Conservation (phyloP, 92 coral and sea anemone genomes). For the Montipora capitata region DNA sequence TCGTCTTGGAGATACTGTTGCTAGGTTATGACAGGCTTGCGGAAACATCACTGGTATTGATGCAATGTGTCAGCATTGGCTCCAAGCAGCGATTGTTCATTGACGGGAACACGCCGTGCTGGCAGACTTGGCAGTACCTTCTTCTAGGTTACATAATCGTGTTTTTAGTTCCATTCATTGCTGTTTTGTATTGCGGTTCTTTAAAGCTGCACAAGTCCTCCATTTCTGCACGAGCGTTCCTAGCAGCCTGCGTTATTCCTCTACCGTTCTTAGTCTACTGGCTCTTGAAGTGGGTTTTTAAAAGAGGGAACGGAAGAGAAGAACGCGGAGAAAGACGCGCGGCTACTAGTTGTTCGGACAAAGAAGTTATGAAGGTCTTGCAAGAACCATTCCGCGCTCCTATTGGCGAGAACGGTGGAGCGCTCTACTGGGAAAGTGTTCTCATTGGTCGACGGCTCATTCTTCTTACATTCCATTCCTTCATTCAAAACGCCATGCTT, state of each 20-base stretch:
- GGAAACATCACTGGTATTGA: slow-evolving; percentile 55
- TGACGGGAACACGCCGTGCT: slow-evolving; percentile 66
- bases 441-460: slow-evolving; percentile 81
- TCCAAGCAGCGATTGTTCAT: slow-evolving; percentile 41
- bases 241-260: slow-evolving; percentile 57
- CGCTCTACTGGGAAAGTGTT: slow-evolving; percentile 83
- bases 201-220: slow-evolving; percentile 32
- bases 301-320: background rate
- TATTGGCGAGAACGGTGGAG: slow-evolving; percentile 29
- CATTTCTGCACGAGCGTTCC: slow-evolving; percentile 48
- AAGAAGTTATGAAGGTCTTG: slow-evolving; percentile 39
- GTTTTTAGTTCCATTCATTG: slow-evolving; percentile 66
- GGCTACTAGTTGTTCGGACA: background rate
- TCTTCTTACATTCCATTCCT: slow-evolving; percentile 61
- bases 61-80: slow-evolving; percentile 71
- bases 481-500: slow-evolving; percentile 71
- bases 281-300: slow-evolving; percentile 10
- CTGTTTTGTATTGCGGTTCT: slow-evolving; percentile 66
- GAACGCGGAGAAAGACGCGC: background rate
- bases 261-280: slow-evolving; percentile 59
- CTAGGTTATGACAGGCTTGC: slow-evolving; percentile 73
- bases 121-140: slow-evolving; percentile 69
- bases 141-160: slow-evolving; percentile 40
- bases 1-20: slow-evolving; percentile 66
- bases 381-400: slow-evolving; percentile 71